A percentile compares a stretch with the other conserved stretches of the same genome.
Evolutionary conservation across 2,113 vertebrate genomes (phyloP).

Genomic region (Haplochromis burtoni): DNA sequence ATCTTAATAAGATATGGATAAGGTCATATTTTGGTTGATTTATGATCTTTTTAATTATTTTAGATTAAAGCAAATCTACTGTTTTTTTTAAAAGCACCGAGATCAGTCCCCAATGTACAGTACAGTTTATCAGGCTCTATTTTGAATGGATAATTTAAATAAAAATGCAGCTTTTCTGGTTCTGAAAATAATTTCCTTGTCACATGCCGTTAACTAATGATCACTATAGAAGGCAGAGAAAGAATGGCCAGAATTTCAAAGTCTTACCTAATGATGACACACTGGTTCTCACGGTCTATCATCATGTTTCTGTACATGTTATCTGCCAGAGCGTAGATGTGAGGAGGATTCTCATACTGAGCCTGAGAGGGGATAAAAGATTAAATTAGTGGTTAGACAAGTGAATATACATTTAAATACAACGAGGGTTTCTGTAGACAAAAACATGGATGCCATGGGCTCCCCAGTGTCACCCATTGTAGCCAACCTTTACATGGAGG

Average conservation of each 20-base stretch:
- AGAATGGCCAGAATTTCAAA: not conserved
- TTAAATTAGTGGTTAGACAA: not conserved
- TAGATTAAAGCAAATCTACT: not conserved
- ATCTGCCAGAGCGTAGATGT: constrained; percentile 96
- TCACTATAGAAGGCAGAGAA: not conserved
- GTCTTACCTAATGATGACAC: constrained; percentile 95
- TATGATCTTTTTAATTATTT: not conserved
- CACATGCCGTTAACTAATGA: not conserved
- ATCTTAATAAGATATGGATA: not conserved
- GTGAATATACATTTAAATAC: not conserved
- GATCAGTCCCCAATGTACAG: not conserved
- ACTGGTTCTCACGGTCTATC: constrained; percentile 96
- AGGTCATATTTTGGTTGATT: not conserved
- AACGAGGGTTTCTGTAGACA: not conserved
- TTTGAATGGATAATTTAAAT: not conserved
- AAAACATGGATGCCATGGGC: not conserved
- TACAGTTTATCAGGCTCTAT: not conserved
- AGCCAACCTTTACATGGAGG: not conserved
- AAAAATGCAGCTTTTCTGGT: not conserved
- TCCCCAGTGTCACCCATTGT: not conserved
- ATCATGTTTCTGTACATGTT: constrained; percentile 99
- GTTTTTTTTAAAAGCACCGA: not conserved
- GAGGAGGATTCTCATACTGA: constrained; percentile 96
- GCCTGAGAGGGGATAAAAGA: constrained; percentile 68
- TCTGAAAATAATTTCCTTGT: not conserved